These are phyloP conservation scores for Leucoptera coffeella DNA, from an alignment of 2,888 invertebrate species.

Conservation along the genomic window DNA sequence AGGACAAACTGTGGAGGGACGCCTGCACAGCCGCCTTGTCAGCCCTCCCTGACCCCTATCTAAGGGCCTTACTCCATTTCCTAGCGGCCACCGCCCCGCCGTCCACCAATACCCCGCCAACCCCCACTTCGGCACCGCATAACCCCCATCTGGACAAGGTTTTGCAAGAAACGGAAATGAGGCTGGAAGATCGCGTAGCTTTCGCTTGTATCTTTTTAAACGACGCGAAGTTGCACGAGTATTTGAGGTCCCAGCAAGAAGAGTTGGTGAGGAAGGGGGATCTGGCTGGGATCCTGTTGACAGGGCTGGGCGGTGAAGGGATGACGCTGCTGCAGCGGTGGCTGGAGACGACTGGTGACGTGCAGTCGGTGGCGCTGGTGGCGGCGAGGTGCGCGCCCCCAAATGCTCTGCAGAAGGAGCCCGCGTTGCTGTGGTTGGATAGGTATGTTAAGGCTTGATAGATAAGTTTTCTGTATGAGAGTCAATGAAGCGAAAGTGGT, in stretches of 20 bases:
- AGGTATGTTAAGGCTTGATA: conserved; percentile 35
- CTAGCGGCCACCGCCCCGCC: conserved; percentile 64
- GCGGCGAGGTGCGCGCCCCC: conserved; percentile 73
- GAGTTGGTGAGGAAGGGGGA: conserved; percentile 71
- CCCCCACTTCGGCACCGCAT: conserved; percentile 7
- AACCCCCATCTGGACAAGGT: conserved; percentile 2
- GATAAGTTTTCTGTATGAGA: too few species aligned
- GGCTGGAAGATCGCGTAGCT: conserved; percentile 84
- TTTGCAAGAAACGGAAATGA: conserved; percentile 77
- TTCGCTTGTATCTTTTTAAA: conserved; percentile 83
- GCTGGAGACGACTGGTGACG: conserved; percentile 80
- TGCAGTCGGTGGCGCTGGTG: conserved; percentile 83
- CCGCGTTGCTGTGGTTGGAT: conserved; percentile 64
- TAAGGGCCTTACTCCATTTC: conserved; percentile 87
- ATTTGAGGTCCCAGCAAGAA: conserved; percentile 64
- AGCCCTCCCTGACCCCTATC: conserved; percentile 82
- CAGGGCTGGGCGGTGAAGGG: conserved; percentile 70
- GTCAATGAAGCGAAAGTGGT: too few species aligned
- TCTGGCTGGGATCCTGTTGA: conserved; percentile 77
- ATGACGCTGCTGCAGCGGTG: conserved; percentile 79
- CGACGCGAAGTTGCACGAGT: conserved; percentile 73
- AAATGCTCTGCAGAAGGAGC: conserved; percentile 61
- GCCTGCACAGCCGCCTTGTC: conserved; percentile 74
- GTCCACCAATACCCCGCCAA: conserved; percentile 52
- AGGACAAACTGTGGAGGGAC: conserved; percentile 76